Base-by-base conservation (phyloP, 64 coral and sea anemone genomes). In the Platygyra sinensis region DNA sequence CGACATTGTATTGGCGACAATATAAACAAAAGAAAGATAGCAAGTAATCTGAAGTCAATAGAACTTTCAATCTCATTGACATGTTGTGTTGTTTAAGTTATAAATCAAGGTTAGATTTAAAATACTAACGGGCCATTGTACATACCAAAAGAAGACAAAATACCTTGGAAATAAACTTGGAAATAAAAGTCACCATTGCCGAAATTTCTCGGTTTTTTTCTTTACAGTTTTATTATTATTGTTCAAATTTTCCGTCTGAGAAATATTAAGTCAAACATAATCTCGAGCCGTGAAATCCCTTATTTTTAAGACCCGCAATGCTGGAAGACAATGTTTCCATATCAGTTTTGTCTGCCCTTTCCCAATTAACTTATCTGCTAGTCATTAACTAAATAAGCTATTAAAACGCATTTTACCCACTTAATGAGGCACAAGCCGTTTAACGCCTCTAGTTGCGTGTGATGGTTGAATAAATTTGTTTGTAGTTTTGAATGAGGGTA, bases 201-300 rank as follows among this genome's bases (percentile, higher is more conserved):
- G 36, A 17, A 31, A 28, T 82, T n/a, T 30, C 18, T 0, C n/a
- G 12, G 15, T 69, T 67, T 67, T 49, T 67, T 25, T 64, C 38
- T 0, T 31, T 1, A 39, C 0, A 0, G 7, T 69, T n/a, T 27
- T 25, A 13, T 14, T 57, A 57, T 57, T 57, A 57, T 57, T 57
- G 54, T 57, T 57, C 64, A 36, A 85, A 72, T 85, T 85, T 85
- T 51, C 81, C 81, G 81, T 50, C 69, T 71, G 62, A 85, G n/a
- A 71, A 51, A 39, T 52, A 24, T 72, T 69, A 49, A 39, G 32
- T 49, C 63, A 85, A 85, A 64, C 65, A 85, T 50, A 50, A 50
- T 72, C n/a, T n/a, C 15, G 22, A 25, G 11, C 10, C 32, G 20
- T 50, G 13, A 63, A 85, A 85, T 51, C 63, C 28, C 13, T 54